Evolutionary conservation across 2,797 vertebrate genomes (phyloP).

Genomic region (Chelidonichthys spinosus): DNA sequence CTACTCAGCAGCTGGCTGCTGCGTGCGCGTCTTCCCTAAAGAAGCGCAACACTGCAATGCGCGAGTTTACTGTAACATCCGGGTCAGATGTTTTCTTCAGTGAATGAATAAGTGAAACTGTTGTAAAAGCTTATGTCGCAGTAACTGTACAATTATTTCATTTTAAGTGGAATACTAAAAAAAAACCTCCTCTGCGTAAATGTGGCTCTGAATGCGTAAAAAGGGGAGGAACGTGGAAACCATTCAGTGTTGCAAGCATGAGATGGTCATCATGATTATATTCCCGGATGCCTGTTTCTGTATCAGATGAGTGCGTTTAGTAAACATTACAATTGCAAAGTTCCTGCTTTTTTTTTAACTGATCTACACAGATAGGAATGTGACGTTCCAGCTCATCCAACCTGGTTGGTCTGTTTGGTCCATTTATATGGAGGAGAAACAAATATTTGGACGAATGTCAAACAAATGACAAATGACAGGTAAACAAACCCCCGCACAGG

Average conservation of each 20-base stretch:
- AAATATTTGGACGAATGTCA: conserved; percentile 12
- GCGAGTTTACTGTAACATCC: not conserved
- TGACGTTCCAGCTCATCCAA: not conserved
- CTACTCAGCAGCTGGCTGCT: conserved; percentile 15
- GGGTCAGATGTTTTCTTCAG: conserved; percentile 18
- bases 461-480: not conserved
- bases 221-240: conserved; percentile 35
- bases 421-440: not conserved
- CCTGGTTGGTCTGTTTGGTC: not conserved
- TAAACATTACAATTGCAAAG: conserved; percentile 10
- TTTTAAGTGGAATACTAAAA: not conserved
- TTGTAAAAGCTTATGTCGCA: not conserved
- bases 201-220: conserved; percentile 39
- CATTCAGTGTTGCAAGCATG: conserved; percentile 3
- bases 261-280: too few relatives aligned
- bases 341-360: not conserved
- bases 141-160: not conserved
- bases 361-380: not conserved
- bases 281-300: conserved; percentile 2
- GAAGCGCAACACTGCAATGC: not conserved
- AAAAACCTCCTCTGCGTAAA: conserved; percentile 21
- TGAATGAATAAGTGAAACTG: not conserved
- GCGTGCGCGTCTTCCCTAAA: not conserved
- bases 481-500: conserved; percentile 4
- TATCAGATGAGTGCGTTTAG: conserved; percentile 25